These are phyloP conservation scores for Apeltes quadracus DNA, from an alignment of 2,113 vertebrate genomes.

Conservation along the genomic window DNA sequence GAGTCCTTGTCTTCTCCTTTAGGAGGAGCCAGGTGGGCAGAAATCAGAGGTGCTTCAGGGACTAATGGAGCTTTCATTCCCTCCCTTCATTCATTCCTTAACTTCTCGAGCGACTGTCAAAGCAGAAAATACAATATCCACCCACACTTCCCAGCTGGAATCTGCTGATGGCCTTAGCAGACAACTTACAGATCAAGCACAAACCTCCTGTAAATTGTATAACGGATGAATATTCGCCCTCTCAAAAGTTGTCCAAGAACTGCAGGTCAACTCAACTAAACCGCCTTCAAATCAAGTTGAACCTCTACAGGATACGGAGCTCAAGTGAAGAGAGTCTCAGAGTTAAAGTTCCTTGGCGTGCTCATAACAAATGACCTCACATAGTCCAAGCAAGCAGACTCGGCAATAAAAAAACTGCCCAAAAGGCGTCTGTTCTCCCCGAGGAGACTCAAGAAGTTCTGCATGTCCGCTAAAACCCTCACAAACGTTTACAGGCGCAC, in stretches of 20 bases:
- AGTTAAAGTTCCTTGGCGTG: too few species aligned
- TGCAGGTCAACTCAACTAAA: neutral
- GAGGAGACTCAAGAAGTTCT: too few species aligned
- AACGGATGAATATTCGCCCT: too few species aligned
- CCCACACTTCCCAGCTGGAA: constrained; percentile 42
- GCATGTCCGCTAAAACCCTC: too few species aligned
- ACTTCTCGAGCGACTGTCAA: neutral
- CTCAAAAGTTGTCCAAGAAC: neutral
- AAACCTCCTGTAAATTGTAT: neutral
- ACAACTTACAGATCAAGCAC: neutral
- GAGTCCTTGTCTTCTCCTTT: neutral
- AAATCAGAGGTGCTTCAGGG: neutral
- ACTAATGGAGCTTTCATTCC: constrained; percentile 8
- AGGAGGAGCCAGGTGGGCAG: neutral
- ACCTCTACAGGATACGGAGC: too few species aligned
- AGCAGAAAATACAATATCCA: too few species aligned
- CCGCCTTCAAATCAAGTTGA: neutral
- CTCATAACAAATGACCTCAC: too few species aligned
- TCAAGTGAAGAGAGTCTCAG: too few species aligned
- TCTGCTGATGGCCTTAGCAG: constrained; percentile 41
- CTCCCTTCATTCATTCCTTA: neutral
- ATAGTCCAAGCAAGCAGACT: too few species aligned
- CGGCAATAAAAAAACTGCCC: too few species aligned
- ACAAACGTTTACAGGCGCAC: too few species aligned
- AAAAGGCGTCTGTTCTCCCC: too few species aligned